Evolutionary conservation across 1,140 invertebrate species (phyloP).

Genomic region (Euwallacea similis): DNA sequence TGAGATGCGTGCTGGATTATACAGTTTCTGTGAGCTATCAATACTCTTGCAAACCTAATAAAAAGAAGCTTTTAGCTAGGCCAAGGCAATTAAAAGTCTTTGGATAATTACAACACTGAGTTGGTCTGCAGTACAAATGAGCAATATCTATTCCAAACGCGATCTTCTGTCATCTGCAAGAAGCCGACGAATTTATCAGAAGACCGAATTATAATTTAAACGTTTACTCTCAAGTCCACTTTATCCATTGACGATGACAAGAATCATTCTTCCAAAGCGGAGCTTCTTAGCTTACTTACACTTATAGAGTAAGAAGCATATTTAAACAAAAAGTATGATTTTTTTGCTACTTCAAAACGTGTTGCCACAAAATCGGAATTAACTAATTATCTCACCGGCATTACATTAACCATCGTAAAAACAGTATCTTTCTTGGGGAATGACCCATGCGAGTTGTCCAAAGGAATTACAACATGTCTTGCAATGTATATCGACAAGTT

Average conservation of each 20-base stretch:
- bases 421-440: too few species aligned
- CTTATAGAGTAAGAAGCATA: too few species aligned
- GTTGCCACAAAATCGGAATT: too few species aligned
- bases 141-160: constrained; percentile 20
- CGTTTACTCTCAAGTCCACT: constrained; percentile 7
- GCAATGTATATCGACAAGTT: neutral
- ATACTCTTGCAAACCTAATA: too few species aligned
- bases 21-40: too few species aligned
- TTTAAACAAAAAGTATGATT: too few species aligned
- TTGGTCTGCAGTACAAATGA: constrained; percentile 13
- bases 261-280: constrained; percentile 3
- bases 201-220: constrained; percentile 18
- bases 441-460: neutral
- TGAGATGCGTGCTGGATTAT: too few species aligned
- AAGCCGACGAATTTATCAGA: constrained; percentile 20
- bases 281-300: neutral
- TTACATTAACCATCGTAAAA: too few species aligned
- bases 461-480: neutral
- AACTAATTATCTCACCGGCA: too few species aligned
- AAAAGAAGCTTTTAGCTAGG: neutral
- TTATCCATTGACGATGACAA: neutral
- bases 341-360: too few species aligned
- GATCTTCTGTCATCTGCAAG: constrained; percentile 17
- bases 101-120: constrained; percentile 6
- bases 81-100: constrained; percentile 19